phyloP scores from a whole-genome alignment of 2,888 invertebrate genomes.

The Nasonia oneida region DNA sequence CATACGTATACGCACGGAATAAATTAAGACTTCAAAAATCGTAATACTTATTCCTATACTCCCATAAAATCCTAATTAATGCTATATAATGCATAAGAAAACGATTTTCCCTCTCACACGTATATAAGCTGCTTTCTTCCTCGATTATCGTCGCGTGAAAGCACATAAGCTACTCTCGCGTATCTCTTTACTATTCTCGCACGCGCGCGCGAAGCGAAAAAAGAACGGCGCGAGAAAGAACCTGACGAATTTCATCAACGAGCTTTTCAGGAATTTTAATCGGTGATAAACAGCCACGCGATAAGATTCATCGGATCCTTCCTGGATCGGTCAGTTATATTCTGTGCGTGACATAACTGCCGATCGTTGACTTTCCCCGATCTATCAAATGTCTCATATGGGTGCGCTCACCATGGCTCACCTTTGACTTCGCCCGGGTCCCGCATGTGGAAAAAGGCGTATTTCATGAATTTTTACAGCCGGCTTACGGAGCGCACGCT shows the following conservation, averaged over 20 bases:
- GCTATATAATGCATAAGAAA: not conserved
- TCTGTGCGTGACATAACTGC: conserved; percentile 67
- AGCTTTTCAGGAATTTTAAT: conserved; percentile 20
- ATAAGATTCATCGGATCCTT: conserved; percentile 54
- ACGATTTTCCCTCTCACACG: not conserved
- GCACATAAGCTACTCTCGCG: not conserved
- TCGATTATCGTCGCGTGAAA: conserved; percentile 2
- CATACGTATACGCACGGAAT: not conserved
- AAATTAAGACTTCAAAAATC: not conserved
- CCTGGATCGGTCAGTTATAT: conserved; percentile 60
- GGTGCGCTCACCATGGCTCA: conserved; percentile 53
- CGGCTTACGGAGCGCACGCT: not conserved
- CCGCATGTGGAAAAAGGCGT: not conserved
- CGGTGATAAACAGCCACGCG: not conserved
- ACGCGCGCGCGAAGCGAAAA: not conserved
- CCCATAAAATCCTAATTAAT: conserved; percentile 6
- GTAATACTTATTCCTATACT: not conserved
- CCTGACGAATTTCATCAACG: conserved; percentile 2
- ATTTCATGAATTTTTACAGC: not conserved
- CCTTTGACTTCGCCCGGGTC: conserved; percentile 33
- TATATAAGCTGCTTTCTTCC: not conserved
- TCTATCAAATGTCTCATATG: conserved; percentile 67
- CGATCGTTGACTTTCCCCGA: conserved; percentile 69
- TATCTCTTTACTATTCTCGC: not conserved
- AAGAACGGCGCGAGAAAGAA: not conserved